Evolutionary conservation across 2,113 vertebrate species (phyloP), one percentile per base, ranked within the genome.

Genomic region (Grallaria varia): DNA sequence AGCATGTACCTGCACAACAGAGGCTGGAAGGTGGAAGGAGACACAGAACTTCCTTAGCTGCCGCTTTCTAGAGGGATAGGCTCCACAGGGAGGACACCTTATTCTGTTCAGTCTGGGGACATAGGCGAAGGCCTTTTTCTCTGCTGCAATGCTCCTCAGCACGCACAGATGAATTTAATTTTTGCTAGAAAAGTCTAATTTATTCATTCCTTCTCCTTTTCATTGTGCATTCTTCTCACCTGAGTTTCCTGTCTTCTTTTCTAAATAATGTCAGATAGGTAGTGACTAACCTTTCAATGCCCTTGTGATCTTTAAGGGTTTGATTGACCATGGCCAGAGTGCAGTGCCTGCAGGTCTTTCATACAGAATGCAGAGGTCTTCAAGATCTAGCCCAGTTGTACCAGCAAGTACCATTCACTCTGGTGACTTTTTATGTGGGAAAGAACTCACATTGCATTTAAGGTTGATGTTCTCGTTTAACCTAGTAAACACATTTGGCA

Each of bases 111-210:
- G 24, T 31, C 35, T 31, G 6, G 14, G 5, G 12, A 18, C 31
- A 35, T 15, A 55, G 1, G 2, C 25, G 24, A 50, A 76, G 11
- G 24, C 25, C 30, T 50, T 62, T 60, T 56, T 25, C 25, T 77
- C 45, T 62, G 12, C 18, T 1, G 0, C 45, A 31, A 1, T 44
- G 37, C 45, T 81, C 10, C 37, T 60, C 33, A 63, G 2, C 22
- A 23, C 4, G 18, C 28, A 50, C 14, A 37, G 13, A 4, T 14
- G 24, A 25, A 53, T 75, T 82, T 84, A 56, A 20, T 56, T 87
- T 81, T 59, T 8, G 5, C 30, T 47, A 35, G 39, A 56, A 89
- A 63, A n/a, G 7, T 4, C 3, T 20, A 42, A 68, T 84, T 73
- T 88, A 42, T 84, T 91, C 77, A 62, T 81, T 87, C 18, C 18